Base-by-base conservation (phyloP, 2,888 invertebrate species). In the Lochmaea capreae region DNA sequence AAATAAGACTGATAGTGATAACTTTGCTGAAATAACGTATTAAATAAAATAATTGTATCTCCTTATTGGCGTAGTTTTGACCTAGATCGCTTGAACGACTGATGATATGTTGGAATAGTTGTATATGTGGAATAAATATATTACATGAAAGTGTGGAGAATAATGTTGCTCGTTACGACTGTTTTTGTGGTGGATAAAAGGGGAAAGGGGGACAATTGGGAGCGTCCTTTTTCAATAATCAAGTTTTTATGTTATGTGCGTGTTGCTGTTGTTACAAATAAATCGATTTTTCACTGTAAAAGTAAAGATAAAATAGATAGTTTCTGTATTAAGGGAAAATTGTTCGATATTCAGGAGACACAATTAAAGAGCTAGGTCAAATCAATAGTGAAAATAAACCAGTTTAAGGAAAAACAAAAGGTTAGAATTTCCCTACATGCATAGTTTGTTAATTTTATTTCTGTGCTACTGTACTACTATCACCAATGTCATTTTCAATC, bases 201-300 rank as follows among this genome's bases (percentile, higher is more conserved):
- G 39, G 59, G 14, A 3, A 59, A 33, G 16, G 33, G 52, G 18
- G 18, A 16, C n/a, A n/a, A 26, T 18, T 58, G 58, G 68, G 70
- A 63, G 70, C 57, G 70, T 16, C 70, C 52, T 63, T 70, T 62
- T 62, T 69, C 54, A 65, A 49, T 71, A 71, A 71, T 71, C 46
- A 65, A 65, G 43, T 65, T 71, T 63, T 57, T 9, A 65, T 43
- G 57, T 58, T 42, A 68, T 71, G 43, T 71, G 70, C 70, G 70
- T 71, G 70, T 26, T 70, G 10, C 8, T 16, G 39, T 54, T 18
- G 59, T 22, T 33, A 33, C n/a, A 62, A 71, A 43, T 58, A 65
- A 43, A 71, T 71, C 70, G 70, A 71, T 71, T 33, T 18, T 59
- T 18, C 16, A 43, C 62, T 16, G 11, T 39, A 43, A 62, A 14